phyloP scores from a whole-genome alignment of 2,888 invertebrate genomes.

The Amblyjoppa proteus region DNA sequence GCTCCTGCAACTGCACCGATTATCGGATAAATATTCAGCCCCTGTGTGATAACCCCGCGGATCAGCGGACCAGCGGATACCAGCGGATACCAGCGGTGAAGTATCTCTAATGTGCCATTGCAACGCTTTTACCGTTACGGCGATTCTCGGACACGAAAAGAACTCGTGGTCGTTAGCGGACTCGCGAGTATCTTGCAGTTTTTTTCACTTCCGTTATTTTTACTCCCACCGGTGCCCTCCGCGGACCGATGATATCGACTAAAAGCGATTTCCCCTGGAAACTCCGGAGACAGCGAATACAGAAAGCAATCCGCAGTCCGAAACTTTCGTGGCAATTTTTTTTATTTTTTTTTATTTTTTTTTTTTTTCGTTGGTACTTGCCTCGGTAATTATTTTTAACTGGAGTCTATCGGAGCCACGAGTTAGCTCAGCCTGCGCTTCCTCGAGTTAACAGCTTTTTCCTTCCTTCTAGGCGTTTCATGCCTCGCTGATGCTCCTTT shows the following conservation, averaged over 20 bases:
- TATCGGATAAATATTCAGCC: slow-evolving; percentile 65
- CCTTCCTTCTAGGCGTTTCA: background rate
- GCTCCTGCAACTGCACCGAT: slow-evolving; percentile 45
- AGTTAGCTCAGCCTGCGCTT: background rate
- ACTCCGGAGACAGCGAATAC: background rate
- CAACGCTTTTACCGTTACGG: slow-evolving; percentile 21
- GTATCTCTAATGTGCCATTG: slow-evolving; percentile 43
- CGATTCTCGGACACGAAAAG: slow-evolving; percentile 42
- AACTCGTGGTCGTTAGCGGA: slow-evolving; percentile 57
- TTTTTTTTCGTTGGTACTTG: background rate
- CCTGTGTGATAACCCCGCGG: slow-evolving; percentile 38
- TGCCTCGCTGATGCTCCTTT: background rate
- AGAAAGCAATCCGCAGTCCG: background rate
- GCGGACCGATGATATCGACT: slow-evolving; percentile 19
- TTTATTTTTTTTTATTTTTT: background rate
- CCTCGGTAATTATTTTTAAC: slow-evolving; percentile 1
- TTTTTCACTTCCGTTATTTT: slow-evolving; percentile 34
- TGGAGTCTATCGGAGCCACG: background rate
- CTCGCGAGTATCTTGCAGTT: slow-evolving; percentile 39
- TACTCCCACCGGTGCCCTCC: background rate
- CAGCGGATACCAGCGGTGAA: slow-evolving; percentile 23
- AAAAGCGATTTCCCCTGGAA: slow-evolving; percentile 12
- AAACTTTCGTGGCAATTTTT: background rate
- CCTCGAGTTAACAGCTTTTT: slow-evolving; percentile 12
- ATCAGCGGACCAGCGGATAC: slow-evolving; percentile 32